Conservation (phyloP, 2,113 vertebrate species). For the Actenoides hombroni region DNA sequence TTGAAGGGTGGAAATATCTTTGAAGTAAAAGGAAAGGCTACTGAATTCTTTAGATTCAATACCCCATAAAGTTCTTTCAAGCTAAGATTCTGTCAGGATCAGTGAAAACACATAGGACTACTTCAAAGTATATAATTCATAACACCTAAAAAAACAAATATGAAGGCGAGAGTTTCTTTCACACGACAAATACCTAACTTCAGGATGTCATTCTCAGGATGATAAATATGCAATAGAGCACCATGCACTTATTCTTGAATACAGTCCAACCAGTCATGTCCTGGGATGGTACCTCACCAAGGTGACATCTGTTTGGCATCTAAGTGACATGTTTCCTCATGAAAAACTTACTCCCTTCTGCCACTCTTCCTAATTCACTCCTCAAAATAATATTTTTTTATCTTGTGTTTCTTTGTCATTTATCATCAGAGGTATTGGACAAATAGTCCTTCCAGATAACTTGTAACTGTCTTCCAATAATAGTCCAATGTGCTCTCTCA, state of each 20-base stretch:
- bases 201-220: not conserved
- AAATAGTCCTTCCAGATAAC: not conserved
- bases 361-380: not conserved
- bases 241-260: not conserved
- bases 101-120: not conserved
- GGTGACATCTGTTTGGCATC: not conserved
- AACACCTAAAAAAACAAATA: not conserved
- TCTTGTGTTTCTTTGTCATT: rapidly evolving
- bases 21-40: not conserved
- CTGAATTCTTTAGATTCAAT: not conserved
- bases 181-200: not conserved
- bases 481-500: not conserved
- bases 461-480: not conserved
- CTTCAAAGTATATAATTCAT: not conserved
- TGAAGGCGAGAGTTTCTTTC: not conserved
- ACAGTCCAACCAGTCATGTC: not conserved
- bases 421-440: not conserved
- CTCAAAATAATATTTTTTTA: not conserved
- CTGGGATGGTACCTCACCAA: rapidly evolving
- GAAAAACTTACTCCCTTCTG: not conserved
- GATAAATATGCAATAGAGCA: not conserved
- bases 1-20: not conserved
- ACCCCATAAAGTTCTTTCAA: not conserved
- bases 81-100: not conserved
- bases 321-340: not conserved